Evolutionary conservation across 2,113 vertebrate genomes (phyloP), one percentile per base, ranked within the genome.

Genomic region (Chunga burmeisteri): DNA sequence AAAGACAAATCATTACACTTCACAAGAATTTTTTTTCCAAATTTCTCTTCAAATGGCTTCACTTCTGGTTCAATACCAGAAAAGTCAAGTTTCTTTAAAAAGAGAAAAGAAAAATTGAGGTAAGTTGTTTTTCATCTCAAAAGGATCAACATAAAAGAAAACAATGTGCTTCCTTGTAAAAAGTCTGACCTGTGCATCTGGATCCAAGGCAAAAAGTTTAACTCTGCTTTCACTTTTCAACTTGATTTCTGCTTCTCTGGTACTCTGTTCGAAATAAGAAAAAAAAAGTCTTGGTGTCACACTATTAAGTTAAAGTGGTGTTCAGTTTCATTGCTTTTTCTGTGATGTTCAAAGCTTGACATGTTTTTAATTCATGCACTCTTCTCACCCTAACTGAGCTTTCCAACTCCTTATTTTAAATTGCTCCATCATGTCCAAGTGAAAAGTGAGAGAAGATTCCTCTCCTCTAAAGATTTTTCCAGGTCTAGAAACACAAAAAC

Each of bases 1-100:
- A 99, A 99, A 13, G 99, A 98, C 62, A 99, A 98, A 95, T 99
- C 99, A 4, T 99, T 99, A 97, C 99, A 99, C 96, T 99, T 99
- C 90, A 99, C 99, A 68, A 99, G 98, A 91, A 99, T 98, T 42
- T 99, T 99, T 95, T 99, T 99, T 34, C 99, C 99, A 98, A 99
- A 99, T 94, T 99, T 99, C 94, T 99, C 99, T 97, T 99, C 99
- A 95, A 99, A 99, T 66, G 98, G 99, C 95, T 99, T 99, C 87
- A 99, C 98, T 50, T 99, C 99, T 27, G 99, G 99, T 93, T 99
- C 99, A 61, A 99, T 98, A 88, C 98, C 98, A 74, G 98, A 99
- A 98, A 99, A 99, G 93, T 99, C 99, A 59, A 99, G 98, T 98
- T 98, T 99, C 99, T 99, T 96, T 75, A 97, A 95, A 92, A 90